Percentiles rank a stretch among this genome's conserved stretches.
Evolutionary conservation across 2,888 invertebrate genomes (phyloP).

Genomic region (Hylaea fasciaria): DNA sequence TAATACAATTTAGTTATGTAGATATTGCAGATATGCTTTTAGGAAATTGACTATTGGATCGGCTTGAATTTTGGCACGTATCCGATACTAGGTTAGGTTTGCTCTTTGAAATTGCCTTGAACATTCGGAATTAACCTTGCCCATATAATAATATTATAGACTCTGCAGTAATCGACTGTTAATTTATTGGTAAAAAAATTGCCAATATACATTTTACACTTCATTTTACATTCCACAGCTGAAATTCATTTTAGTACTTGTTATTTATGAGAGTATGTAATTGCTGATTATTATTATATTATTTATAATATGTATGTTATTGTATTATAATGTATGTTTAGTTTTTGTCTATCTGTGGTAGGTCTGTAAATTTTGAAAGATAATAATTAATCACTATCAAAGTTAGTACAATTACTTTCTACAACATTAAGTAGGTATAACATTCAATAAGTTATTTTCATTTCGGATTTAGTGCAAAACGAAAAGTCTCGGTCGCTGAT

Average conservation of each 20-base stretch:
- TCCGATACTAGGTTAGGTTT: conserved; percentile 36
- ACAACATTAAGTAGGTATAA: conserved; percentile 6
- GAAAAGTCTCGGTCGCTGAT: no score
- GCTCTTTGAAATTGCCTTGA: conserved; percentile 36
- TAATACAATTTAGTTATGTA: no score
- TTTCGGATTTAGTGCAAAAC: background rate
- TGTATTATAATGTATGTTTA: no score
- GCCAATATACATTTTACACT: background rate
- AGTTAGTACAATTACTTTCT: background rate
- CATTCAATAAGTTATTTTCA: conserved; percentile 16
- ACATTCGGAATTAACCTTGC: conserved; percentile 40
- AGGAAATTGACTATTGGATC: conserved; percentile 46
- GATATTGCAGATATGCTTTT: conserved; percentile 31
- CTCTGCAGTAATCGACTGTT: conserved; percentile 12
- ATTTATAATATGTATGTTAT: no score
- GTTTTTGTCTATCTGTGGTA: no score
- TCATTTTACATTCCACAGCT: background rate
- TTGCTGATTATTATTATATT: no score
- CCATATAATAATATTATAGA: no score
- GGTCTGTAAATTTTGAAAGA: no score
- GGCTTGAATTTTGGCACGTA: conserved; percentile 42
- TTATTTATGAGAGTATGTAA: background rate
- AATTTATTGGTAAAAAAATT: conserved; percentile 16
- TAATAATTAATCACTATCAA: no score
- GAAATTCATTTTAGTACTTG: background rate